Percentiles rank a stretch among this genome's conserved stretches.
These are phyloP conservation scores for Nothobranchius furzeri DNA, from an alignment of 2,113 vertebrate genomes.

Conservation along the genomic window DNA sequence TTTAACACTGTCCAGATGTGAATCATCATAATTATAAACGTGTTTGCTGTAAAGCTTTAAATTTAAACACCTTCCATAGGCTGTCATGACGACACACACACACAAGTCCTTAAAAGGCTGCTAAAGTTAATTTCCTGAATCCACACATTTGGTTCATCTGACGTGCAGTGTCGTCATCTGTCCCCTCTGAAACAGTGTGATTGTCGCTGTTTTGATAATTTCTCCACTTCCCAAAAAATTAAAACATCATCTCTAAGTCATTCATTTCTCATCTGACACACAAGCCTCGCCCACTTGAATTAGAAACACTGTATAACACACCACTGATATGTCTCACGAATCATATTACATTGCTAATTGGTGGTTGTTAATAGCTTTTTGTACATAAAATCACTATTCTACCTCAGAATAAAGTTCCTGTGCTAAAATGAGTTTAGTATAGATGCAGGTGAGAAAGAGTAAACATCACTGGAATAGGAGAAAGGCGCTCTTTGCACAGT, in stretches of 20 bases:
- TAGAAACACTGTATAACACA: conserved; percentile 52
- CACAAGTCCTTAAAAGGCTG: not conserved
- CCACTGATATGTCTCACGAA: conserved; percentile 51
- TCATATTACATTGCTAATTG: conserved; percentile 59
- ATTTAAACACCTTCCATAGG: conserved; percentile 19
- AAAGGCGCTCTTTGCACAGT: conserved; percentile 61
- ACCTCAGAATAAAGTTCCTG: conserved; percentile 39
- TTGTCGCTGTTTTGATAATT: conserved; percentile 14
- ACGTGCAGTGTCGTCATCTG: conserved; percentile 23
- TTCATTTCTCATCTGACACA: conserved; percentile 30
- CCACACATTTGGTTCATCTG: conserved; percentile 34
- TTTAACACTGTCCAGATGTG: not conserved
- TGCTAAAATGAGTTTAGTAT: conserved; percentile 59
- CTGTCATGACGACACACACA: not conserved
- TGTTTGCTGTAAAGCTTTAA: conserved; percentile 12
- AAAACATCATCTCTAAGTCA: conserved; percentile 26
- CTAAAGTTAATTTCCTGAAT: not conserved
- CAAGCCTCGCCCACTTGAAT: conserved; percentile 26
- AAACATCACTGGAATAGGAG: conserved; percentile 56
- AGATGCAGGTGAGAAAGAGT: conserved; percentile 56
- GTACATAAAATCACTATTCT: conserved; percentile 58
- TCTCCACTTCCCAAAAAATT: conserved; percentile 18
- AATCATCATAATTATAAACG: not conserved
- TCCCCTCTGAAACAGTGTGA: conserved; percentile 11
- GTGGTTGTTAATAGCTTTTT: conserved; percentile 69